Conservation (phyloP, 2,797 vertebrate species). For the Meda fulgida region DNA sequence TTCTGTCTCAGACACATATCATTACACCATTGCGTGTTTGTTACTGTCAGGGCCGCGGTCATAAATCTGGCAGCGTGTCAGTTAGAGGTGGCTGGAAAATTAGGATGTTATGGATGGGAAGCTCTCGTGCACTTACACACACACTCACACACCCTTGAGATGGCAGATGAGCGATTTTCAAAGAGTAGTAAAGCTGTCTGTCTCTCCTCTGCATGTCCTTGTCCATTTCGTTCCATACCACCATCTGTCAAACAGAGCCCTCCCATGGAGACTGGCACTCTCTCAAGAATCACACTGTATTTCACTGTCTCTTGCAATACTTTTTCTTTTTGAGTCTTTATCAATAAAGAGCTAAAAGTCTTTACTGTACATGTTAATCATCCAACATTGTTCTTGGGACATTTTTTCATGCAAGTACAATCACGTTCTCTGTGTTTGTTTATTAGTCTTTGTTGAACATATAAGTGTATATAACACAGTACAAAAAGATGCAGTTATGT, state of each 20-base stretch:
- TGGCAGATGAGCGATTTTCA: constrained; percentile 53
- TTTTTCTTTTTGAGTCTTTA: not conserved
- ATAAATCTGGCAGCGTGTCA: constrained; percentile 49
- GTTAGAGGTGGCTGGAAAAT: constrained; percentile 48
- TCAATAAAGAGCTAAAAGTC: not conserved
- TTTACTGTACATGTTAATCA: not conserved
- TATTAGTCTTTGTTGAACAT: not conserved
- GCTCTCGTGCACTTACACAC: constrained; percentile 37
- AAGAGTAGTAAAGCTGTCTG: constrained; percentile 50
- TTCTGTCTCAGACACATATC: constrained; percentile 36
- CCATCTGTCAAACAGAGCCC: constrained; percentile 45
- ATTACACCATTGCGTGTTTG: constrained; percentile 42
- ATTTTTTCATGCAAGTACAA: not conserved
- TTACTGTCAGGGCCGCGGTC: constrained; percentile 42
- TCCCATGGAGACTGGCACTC: constrained; percentile 26
- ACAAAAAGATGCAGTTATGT: not conserved
- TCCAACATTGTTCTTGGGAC: not conserved
- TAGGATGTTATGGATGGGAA: constrained; percentile 50
- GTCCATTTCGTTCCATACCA: constrained; percentile 53
- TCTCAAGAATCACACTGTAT: not conserved
- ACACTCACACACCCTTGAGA: constrained; percentile 47
- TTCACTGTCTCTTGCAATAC: constrained; percentile 3
- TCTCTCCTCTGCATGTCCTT: constrained; percentile 58
- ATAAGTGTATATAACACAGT: not conserved
- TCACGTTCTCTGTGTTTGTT: not conserved